Conservation (phyloP, 2,113 vertebrate genomes). For the Cavia porcellus region DNA sequence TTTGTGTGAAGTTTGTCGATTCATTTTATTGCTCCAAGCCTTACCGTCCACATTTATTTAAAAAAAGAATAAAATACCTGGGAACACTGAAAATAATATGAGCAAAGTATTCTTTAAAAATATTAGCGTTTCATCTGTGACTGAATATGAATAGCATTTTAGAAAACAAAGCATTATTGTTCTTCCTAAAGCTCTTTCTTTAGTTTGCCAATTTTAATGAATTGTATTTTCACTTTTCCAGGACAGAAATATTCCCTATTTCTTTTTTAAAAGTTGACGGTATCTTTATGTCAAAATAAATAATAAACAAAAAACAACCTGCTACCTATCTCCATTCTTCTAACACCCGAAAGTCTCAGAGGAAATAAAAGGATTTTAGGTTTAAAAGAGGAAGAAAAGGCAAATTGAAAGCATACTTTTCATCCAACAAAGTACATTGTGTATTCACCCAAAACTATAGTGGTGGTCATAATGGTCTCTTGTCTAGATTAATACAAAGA, state of each 20-base stretch:
- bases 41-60: not conserved
- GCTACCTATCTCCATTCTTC: not conserved
- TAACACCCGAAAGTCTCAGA: not conserved
- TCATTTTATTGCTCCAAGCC: not conserved
- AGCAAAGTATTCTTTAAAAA: not conserved
- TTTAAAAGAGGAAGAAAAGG: conserved; percentile 52
- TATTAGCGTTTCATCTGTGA: not conserved
- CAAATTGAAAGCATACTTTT: conserved; percentile 5
- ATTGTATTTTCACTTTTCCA: not conserved
- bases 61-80: conserved; percentile 35
- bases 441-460: conserved; percentile 48
- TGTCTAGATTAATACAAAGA: conserved; percentile 49
- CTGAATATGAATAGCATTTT: conserved; percentile 16
- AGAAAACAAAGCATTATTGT: not conserved
- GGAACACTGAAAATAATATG: not conserved
- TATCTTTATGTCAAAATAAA: not conserved
- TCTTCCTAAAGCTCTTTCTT: not conserved
- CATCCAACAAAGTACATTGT: not conserved
- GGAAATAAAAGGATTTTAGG: not conserved
- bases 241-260: not conserved
- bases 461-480: not conserved
- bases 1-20: not conserved
- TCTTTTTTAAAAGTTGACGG: not conserved
- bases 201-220: not conserved
- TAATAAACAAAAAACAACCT: not conserved